phyloP scores from a whole-genome alignment of 2,113 vertebrate genomes.

The Barnardius zonarius region DNA sequence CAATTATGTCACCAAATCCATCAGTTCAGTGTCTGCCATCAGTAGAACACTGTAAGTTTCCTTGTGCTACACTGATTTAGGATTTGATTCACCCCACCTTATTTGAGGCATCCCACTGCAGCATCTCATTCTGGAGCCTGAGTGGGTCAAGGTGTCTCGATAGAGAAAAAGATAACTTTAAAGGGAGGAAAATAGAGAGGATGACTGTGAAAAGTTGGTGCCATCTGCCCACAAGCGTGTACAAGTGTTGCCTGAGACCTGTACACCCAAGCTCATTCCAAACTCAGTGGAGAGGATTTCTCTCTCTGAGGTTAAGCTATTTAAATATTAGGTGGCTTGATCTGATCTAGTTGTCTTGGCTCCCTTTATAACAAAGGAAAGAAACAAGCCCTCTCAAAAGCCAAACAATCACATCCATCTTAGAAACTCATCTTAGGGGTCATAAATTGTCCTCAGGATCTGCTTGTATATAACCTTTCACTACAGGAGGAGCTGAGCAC shows the following conservation, averaged over 20 bases:
- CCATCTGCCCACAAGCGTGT: not conserved
- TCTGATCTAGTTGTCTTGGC: not conserved
- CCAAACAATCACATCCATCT: not conserved
- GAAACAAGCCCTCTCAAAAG: not conserved
- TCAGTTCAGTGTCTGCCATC: not conserved
- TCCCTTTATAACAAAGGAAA: not conserved
- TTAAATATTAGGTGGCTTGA: not conserved
- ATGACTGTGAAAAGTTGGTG: not conserved
- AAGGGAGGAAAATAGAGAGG: not conserved
- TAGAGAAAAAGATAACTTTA: not conserved
- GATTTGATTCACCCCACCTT: not conserved
- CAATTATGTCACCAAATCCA: not conserved
- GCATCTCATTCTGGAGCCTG: not conserved
- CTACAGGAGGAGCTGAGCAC: not conserved
- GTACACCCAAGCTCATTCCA: not conserved
- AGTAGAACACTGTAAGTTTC: not conserved
- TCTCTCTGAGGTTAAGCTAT: not conserved
- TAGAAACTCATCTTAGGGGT: not conserved
- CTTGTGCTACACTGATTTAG: not conserved
- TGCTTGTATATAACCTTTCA: not conserved
- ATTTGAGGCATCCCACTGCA: not conserved
- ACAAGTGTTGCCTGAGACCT: not conserved
- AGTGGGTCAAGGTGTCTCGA: not conserved
- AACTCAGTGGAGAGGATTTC: not conserved
- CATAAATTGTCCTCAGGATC: not conserved